Conservation (phyloP, 2,797 vertebrate species). For the Eurystomus glaucurus region DNA sequence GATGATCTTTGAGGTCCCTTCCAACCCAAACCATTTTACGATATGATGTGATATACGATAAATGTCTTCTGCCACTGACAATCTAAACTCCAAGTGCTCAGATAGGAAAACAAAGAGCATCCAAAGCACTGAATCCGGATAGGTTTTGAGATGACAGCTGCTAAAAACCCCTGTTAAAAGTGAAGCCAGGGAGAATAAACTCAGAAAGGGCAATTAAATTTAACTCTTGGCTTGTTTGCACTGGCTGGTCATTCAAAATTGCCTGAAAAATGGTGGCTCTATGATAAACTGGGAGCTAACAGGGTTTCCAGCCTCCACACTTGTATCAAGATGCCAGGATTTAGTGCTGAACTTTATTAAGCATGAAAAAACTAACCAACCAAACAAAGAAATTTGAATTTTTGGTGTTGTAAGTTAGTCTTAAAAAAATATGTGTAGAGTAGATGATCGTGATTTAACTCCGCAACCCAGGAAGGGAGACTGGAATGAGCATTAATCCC, state of each 20-base stretch:
- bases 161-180: conserved; percentile 9
- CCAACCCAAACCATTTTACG: too few species aligned
- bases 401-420: background rate
- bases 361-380: background rate
- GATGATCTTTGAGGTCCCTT: too few species aligned
- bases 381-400: background rate
- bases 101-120: background rate
- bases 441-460: background rate
- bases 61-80: background rate
- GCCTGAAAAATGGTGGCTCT: background rate
- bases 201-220: background rate
- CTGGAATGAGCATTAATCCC: background rate
- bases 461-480: background rate
- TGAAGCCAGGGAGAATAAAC: conserved; percentile 24
- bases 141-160: conserved; percentile 2
- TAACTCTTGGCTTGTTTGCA: conserved; percentile 1
- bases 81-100: background rate
- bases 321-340: background rate
- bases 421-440: conserved; percentile 7
- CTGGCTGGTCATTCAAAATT: background rate
- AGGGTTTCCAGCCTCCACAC: background rate
- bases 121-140: background rate
- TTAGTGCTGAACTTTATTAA: conserved; percentile 4
- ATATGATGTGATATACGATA: too few species aligned
- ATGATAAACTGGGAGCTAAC: background rate